Percentiles rank a stretch among this genome's conserved stretches.
Conservation (phyloP, 1,140 invertebrate genomes). For the Hypothenemus hampei region DNA sequence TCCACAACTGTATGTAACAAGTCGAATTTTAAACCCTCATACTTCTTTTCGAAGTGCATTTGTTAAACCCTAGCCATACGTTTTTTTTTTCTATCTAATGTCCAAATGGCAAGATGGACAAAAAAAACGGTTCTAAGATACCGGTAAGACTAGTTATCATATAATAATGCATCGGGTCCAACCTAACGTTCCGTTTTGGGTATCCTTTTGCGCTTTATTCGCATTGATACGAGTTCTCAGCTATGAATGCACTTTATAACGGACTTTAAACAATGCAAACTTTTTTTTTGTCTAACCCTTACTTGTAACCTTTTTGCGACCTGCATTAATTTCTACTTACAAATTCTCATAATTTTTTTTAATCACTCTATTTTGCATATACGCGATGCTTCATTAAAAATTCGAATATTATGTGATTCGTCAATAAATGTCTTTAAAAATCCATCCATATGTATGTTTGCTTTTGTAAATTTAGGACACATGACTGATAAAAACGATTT, state of each 20-base stretch:
- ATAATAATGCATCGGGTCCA: conserved; percentile 20
- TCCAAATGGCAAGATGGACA: conserved; percentile 26
- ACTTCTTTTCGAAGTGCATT: no score
- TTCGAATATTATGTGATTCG: background rate
- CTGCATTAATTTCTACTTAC: conserved; percentile 7
- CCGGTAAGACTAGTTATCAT: conserved; percentile 30
- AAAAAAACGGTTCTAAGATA: conserved; percentile 20
- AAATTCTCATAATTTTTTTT: conserved; percentile 5
- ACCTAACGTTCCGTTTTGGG: conserved; percentile 25
- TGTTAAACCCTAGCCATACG: no score
- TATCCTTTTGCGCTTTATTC: conserved; percentile 28
- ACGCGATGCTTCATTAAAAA: background rate
- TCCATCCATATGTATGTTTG: background rate
- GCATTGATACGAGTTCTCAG: conserved; percentile 27
- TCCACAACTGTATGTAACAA: no score
- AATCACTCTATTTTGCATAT: background rate
- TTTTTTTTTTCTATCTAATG: conserved; percentile 23
- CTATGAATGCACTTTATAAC: conserved; percentile 28
- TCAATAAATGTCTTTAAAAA: background rate
- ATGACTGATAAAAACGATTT: background rate
- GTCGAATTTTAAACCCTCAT: no score
- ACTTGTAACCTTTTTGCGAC: conserved; percentile 2
- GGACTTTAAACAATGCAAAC: conserved; percentile 33
- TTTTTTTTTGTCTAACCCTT: conserved; percentile 4
- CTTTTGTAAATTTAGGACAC: background rate